Conservation (phyloP, 2,113 vertebrate genomes). For the Synchiropus splendidus region DNA sequence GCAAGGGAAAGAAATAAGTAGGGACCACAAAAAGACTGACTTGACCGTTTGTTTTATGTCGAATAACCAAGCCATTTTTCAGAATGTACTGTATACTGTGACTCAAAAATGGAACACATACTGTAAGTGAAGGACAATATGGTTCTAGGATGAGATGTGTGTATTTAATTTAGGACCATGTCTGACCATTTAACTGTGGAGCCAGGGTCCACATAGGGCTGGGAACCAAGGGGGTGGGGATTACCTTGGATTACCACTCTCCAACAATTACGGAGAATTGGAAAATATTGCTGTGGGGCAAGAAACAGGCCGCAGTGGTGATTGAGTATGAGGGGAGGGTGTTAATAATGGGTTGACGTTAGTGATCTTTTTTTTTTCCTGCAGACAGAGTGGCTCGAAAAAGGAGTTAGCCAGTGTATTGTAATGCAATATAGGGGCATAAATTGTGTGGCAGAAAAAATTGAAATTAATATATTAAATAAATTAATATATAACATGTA, state of each 20-base stretch:
- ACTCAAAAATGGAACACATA: slow-evolving; percentile 51
- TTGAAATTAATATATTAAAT: too few species aligned
- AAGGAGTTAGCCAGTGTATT: too few species aligned
- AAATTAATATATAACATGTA: too few species aligned
- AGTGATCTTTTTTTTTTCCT: too few species aligned
- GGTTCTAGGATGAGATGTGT: too few species aligned
- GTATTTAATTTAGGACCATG: slow-evolving; percentile 63
- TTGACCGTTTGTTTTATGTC: too few species aligned
- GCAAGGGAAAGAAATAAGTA: not conserved
- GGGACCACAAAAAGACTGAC: too few species aligned
- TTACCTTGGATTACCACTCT: slow-evolving; percentile 64
- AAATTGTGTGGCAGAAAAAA: too few species aligned
- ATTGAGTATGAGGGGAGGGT: slow-evolving; percentile 28
- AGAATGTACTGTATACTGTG: slow-evolving; percentile 6
- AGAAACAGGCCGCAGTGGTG: slow-evolving; percentile 41
- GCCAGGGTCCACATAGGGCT: slow-evolving; percentile 59
- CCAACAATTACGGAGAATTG: slow-evolving; percentile 69
- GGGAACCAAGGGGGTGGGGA: slow-evolving; percentile 42
- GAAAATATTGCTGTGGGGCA: slow-evolving; percentile 68
- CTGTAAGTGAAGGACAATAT: slow-evolving; percentile 21
- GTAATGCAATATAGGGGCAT: too few species aligned
- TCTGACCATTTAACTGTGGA: slow-evolving; percentile 64
- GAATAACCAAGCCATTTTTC: too few species aligned
- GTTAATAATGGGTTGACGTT: not conserved
- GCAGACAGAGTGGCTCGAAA: too few species aligned